phyloP scores from a whole-genome alignment of 2,113 vertebrate species.

The Propithecus coquereli region DNA sequence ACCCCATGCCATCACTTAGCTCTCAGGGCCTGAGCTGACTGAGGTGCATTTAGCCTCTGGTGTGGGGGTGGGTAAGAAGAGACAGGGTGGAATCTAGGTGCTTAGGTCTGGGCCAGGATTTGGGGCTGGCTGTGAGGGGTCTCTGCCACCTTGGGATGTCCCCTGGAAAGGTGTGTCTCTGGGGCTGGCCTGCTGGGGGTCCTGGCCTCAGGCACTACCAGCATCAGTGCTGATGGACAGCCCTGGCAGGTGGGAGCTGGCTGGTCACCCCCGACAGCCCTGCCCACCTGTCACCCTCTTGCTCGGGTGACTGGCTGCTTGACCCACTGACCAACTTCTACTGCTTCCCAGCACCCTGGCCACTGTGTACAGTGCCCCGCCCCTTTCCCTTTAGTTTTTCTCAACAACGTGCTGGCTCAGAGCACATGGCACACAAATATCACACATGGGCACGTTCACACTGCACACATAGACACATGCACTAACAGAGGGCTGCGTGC shows the following conservation, averaged over 20 bases:
- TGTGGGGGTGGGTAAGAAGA: not conserved
- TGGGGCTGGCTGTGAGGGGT: not conserved
- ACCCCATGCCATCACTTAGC: not conserved
- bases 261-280: slow-evolving; percentile 68
- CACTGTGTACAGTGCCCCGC: not conserved
- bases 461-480: not conserved
- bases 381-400: not conserved
- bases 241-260: slow-evolving; percentile 83
- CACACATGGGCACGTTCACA: not conserved
- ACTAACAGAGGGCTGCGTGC: not conserved
- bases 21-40: not conserved
- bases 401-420: not conserved
- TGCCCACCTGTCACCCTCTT: slow-evolving; percentile 85
- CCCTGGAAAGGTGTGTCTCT: not conserved
- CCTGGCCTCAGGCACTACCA: not conserved
- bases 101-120: not conserved
- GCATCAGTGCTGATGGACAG: slow-evolving; percentile 79
- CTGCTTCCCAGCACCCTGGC: slow-evolving; percentile 54
- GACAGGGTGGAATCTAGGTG: not conserved
- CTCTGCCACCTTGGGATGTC: not conserved
- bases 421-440: not conserved
- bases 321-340: slow-evolving; percentile 89
- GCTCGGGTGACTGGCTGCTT: slow-evolving; percentile 81
- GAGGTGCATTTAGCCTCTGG: not conserved
- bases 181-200: slow-evolving; percentile 54